Evolutionary conservation across 2,888 invertebrate genomes (phyloP), one percentile per base, ranked within the genome.

Genomic region (Nebria salina): DNA sequence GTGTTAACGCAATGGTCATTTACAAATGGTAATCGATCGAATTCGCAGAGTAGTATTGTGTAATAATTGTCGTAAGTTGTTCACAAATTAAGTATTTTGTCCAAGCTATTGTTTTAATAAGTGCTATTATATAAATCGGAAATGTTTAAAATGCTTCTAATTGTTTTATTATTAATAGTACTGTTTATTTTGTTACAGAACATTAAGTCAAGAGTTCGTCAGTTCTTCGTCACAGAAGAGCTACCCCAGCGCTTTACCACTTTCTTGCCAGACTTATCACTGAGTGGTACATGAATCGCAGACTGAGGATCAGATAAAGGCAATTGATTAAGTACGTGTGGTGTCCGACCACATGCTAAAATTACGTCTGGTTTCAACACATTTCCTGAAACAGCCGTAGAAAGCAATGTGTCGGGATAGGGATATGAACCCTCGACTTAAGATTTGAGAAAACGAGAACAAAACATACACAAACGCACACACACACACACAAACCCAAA

Each of bases 341-440:
- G 80, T 75, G 20, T 73, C 43, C 72, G 80, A 75, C 87, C 88
- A 87, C 91, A 96, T 96, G 96, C 95, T 96, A 93, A 96, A 95
- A 91, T 94, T 96, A 94, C 94, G 96, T 91, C 93, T 96, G 88
- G 96, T 96, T 85, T 96, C 96, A 89, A 96, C 96, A 89, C 96
- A 96, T 90, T 96, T 96, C 90, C 91, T 96, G 90, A 96, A 96
- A 91, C 96, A 96, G 90, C 96, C 96, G 93, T 96, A 96, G 94
- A 92, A 92, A 93, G 87, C 86, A 84, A 89, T 89, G 94, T 94
- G 94, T 91, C 93, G 94, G 86, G 94, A 94, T 91, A 91, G 94
- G 90, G 94, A 94, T 92, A 94, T 94, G 94, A 90, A 91, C 88
- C 90, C 89, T 87, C 87, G 87, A 87, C 85, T 86, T 65, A 75